Evolutionary conservation across 2,888 invertebrate genomes (phyloP).

Genomic region (Stenodema calcarata): DNA sequence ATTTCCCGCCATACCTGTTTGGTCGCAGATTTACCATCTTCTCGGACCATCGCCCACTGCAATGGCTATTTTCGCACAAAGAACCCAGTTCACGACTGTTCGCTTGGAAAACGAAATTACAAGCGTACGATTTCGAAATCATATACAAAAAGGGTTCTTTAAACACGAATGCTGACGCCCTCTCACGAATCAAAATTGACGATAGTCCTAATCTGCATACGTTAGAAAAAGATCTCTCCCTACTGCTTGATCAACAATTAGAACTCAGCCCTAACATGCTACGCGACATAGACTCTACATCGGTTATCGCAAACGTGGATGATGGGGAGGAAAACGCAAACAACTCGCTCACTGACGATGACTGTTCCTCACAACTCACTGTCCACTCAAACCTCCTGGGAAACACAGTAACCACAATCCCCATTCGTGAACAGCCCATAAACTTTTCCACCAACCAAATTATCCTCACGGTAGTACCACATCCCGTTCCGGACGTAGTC

Average conservation of each 20-base stretch:
- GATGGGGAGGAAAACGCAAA: not conserved
- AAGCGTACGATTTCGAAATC: constrained; percentile 60
- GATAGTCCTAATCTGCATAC: no score
- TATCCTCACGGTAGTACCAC: not conserved
- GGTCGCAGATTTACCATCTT: no score
- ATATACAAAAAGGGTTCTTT: not conserved
- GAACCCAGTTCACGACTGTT: no score
- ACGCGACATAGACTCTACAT: no score
- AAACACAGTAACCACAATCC: constrained; percentile 1
- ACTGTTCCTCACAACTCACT: not conserved
- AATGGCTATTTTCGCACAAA: no score
- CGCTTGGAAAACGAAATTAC: no score
- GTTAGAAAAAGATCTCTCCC: no score
- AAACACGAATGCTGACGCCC: not conserved
- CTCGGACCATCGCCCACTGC: no score
- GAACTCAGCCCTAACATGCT: no score
- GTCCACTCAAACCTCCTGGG: constrained; percentile 21
- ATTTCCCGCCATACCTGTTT: no score
- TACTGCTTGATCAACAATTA: no score
- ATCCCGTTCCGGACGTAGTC: not conserved
- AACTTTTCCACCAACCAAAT: constrained; percentile 27
- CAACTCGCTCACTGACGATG: not conserved
- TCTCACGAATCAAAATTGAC: no score
- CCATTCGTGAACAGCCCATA: constrained; percentile 16
- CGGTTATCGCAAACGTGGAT: not conserved